Percentiles rank a stretch among this genome's conserved stretches.
Conservation (phyloP, 2,888 invertebrate genomes). For the Argynnis bischoffii region DNA sequence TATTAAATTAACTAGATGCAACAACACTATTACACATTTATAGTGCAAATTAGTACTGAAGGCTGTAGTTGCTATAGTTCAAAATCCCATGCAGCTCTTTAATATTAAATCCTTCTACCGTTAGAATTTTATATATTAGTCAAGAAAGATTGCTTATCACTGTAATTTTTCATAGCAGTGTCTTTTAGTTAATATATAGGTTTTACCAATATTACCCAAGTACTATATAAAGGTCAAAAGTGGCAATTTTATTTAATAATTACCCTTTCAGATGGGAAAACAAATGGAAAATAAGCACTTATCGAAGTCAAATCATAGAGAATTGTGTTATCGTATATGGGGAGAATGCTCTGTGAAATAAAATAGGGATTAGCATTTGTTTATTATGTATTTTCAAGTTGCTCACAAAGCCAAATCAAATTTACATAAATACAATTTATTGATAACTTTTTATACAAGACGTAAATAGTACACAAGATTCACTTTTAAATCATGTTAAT, state of each 20-base stretch:
- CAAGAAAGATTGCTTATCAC: not conserved
- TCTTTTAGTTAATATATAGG: too few species aligned
- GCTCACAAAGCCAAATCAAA: conserved; percentile 82
- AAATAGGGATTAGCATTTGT: conserved; percentile 78
- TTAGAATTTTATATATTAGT: not conserved
- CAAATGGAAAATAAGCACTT: too few species aligned
- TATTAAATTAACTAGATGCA: conserved; percentile 36
- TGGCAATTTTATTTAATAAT: too few species aligned
- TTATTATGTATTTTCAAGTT: conserved; percentile 81
- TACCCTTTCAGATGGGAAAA: too few species aligned
- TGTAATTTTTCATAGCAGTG: not conserved
- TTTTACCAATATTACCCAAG: too few species aligned
- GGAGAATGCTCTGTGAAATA: conserved; percentile 51
- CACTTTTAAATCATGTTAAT: conserved; percentile 65
- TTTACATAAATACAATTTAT: conserved; percentile 81
- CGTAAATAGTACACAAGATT: conserved; percentile 75
- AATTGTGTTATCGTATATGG: not conserved
- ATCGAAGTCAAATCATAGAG: too few species aligned
- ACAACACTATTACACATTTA: conserved; percentile 6
- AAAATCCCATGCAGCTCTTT: too few species aligned
- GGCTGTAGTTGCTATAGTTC: not conserved
- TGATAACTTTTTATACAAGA: conserved; percentile 79
- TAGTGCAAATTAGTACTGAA: conserved; percentile 23
- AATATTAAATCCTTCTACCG: not conserved
- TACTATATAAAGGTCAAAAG: too few species aligned